Base-by-base conservation (phyloP, 1,140 invertebrate genomes). In the Eriocheir sinensis region DNA sequence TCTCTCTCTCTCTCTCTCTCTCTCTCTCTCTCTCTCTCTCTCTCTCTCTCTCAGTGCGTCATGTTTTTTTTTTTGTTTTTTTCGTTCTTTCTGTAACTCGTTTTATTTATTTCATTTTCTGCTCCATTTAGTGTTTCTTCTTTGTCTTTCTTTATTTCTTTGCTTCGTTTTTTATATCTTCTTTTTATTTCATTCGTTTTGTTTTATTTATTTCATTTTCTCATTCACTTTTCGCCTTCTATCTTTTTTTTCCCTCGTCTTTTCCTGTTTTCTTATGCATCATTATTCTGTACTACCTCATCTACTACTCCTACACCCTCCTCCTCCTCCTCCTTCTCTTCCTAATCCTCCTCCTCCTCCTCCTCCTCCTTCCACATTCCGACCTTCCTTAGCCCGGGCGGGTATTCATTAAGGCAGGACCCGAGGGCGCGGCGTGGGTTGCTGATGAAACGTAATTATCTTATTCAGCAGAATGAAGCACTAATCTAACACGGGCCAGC, bases 401-500 rank as follows among this genome's bases (percentile, higher is more conserved):
- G 38, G 90, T 72, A 30, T 80, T 92, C 90, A 92, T 88, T 93
- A 93, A 60, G 53, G 38, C 17, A 53, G 81, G 21, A 44, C 83
- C 53, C 83, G 36, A 48, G 91, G 92, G 83, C 41, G n/a, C 85
- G 83, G 83, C 83, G 92, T 53, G 44, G 83, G 81, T 83, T 88
- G 53, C 38, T 79, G 85, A 93, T 93, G 92, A 93, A 93, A 93
- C 85, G 83, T 93, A 93, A 93, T 93, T 93, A 88, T 93, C 92
- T 93, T 93, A 93, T 93, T 93, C 80, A 93, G 92, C 83, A 86
- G 92, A 86, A 93, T 93, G 60, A 93, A 88, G 81, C 85, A 86
- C 48, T 93, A 86, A 93, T 93, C 60, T 93, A 72, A 72, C 60
- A n/a, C 60, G 44, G 34, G 44, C 48, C 48, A 21, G 44, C 89